A percentile compares a stretch with the other conserved stretches of the same genome.
phyloP scores from a whole-genome alignment of 2,888 invertebrate genomes.

The Diadegma fenestrale region DNA sequence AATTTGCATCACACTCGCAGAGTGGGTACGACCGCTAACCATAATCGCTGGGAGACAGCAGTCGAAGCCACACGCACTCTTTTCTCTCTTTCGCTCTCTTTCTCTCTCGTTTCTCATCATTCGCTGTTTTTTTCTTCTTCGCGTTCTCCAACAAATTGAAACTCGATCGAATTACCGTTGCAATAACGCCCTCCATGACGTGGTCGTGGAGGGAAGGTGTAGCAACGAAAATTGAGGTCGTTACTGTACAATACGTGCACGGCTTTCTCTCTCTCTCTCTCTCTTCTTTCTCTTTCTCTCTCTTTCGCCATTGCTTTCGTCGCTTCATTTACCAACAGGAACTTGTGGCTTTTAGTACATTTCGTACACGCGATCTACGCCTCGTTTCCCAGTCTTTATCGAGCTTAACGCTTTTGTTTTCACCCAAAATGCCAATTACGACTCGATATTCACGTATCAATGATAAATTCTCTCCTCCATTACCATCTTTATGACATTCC shows the following conservation, averaged over 20 bases:
- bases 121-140: slow-evolving; percentile 50
- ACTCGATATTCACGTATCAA: slow-evolving; percentile 11
- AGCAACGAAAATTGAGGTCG: slow-evolving; percentile 63
- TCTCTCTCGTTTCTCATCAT: slow-evolving; percentile 53
- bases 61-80: slow-evolving; percentile 39
- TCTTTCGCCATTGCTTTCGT: slow-evolving; percentile 30
- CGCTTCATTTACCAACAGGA: slow-evolving; percentile 59
- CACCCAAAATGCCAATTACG: slow-evolving; percentile 32
- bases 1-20: slow-evolving; percentile 72
- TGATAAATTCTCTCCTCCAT: slow-evolving; percentile 26
- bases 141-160: slow-evolving; percentile 67
- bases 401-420: slow-evolving; percentile 53
- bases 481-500: slow-evolving; percentile 1
- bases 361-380: slow-evolving; percentile 51
- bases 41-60: slow-evolving; percentile 46
- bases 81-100: slow-evolving; percentile 30
- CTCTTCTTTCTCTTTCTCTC: not conserved
- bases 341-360: slow-evolving; percentile 63
- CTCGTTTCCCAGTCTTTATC: slow-evolving; percentile 42
- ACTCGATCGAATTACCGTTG: slow-evolving; percentile 69
- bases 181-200: slow-evolving; percentile 62
- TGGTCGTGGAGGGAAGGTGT: slow-evolving; percentile 39
- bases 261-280: not conserved
- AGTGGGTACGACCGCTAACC: slow-evolving; percentile 56
- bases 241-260: slow-evolving; percentile 57